Evolutionary conservation across 2,797 vertebrate genomes (phyloP), one percentile per base, ranked within the genome.

Genomic region (Pogoniulus pusillus): DNA sequence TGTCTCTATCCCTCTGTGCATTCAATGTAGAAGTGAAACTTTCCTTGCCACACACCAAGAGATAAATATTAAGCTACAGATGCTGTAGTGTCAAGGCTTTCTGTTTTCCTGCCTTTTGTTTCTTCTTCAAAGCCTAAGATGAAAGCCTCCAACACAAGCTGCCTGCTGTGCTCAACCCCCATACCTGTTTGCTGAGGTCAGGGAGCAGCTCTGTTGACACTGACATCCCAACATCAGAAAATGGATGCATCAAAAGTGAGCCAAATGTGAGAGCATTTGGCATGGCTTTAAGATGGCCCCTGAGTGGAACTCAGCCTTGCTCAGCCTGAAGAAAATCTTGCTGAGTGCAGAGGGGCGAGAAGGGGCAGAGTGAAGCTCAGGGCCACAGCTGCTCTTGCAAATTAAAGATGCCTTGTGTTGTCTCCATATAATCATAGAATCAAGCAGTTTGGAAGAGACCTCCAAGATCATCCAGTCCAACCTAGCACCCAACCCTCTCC

Each of bases 101-200:
- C 32, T 68, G 14, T 72, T 76, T 43, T 69, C 35, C 23, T 2
- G 11, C 49, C 47, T 85, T 89, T 85, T 85, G 63, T 72, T 88
- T 88, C 55, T 8, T 89, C 66, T 80, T 63, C 74, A 92, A 92
- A 93, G 84, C 37, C 69, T 13, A 26, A 66, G 74, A 77, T 49
- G 16, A 92, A 92, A 93, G 80, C 53, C 32, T 84, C 68, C 59
- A 45, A 65, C 62, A 34, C 32, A 27, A 39, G 68, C 2, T 81
- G 34, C 84, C 54, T 60, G 59, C 66, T 77, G 66, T 85, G 82
- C 59, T 75, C 1, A 0, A 51, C 57, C 39, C 23, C 0, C 0
- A 45, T 78, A 89, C 74, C 72, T 85, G 51, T 71, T n/a, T 64
- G 68, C 76, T 86, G 75, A 83, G 63, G 71, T 65, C 82, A 0